Conservation (phyloP, 2,797 vertebrate species). For the Danio jaintianensis region DNA sequence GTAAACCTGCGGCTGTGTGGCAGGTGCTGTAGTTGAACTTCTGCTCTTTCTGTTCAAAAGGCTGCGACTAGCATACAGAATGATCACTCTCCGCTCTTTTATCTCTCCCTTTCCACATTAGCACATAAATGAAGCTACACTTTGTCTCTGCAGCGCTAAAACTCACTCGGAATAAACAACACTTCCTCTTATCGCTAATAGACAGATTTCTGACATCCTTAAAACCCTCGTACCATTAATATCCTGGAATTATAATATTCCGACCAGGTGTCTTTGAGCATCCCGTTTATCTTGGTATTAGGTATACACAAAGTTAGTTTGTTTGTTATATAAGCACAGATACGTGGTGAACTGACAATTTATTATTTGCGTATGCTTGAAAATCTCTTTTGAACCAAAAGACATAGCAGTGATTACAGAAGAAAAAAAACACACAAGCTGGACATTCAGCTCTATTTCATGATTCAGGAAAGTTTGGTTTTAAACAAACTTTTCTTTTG, state of each 20-base stretch:
- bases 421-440: background rate
- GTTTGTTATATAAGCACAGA: constrained; percentile 57
- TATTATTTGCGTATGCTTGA: background rate
- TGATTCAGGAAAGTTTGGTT: background rate
- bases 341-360: constrained; percentile 55
- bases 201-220: constrained; percentile 84
- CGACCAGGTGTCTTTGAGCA: constrained; percentile 76
- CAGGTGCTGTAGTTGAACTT: constrained; percentile 79
- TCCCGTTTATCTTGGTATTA: constrained; percentile 75
- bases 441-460: background rate
- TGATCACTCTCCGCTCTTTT: constrained; percentile 82
- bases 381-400: background rate
- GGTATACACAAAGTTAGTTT: constrained; percentile 53
- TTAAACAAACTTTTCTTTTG: no score
- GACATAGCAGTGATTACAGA: background rate
- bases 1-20: constrained; percentile 78
- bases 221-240: constrained; percentile 80
- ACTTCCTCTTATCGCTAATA: constrained; percentile 81
- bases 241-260: constrained; percentile 69
- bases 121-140: constrained; percentile 86
- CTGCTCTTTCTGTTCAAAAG: constrained; percentile 81
- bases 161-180: constrained; percentile 80
- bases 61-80: constrained; percentile 81
- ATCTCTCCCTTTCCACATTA: constrained; percentile 82
- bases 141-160: constrained; percentile 79